Evolutionary conservation across 2,113 vertebrate genomes (phyloP).

Genomic region (Oryzias javanicus): DNA sequence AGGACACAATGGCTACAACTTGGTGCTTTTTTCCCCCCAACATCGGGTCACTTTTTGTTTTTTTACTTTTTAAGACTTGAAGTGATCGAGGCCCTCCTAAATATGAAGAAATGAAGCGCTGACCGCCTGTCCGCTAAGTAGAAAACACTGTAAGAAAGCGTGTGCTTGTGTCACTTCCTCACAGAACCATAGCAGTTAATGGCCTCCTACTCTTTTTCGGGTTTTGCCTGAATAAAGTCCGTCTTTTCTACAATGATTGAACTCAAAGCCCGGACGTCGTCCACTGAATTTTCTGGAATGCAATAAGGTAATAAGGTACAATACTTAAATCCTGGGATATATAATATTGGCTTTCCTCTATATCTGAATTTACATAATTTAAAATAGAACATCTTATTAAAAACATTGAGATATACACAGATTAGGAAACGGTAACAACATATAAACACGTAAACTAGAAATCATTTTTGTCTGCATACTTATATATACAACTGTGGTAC

Average conservation of each 20-base stretch:
- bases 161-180: conserved; percentile 79
- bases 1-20: conserved; percentile 77
- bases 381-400: conserved; percentile 99
- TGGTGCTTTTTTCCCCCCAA: conserved; percentile 51
- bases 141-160: conserved; percentile 76
- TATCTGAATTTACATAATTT: conserved; percentile 99
- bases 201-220: conserved; percentile 67
- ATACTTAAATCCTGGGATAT: conserved; percentile 87
- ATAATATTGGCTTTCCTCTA: conserved; percentile 98
- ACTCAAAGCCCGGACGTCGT: conserved; percentile 87
- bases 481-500: conserved; percentile 98
- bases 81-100: conserved; percentile 43
- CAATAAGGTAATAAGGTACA: conserved; percentile 84
- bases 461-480: conserved; percentile 93
- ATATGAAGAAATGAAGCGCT: conserved; percentile 38
- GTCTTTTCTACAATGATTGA: conserved; percentile 75
- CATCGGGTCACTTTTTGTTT: too few species aligned
- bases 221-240: conserved; percentile 36
- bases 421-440: conserved; percentile 99
- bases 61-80: too few species aligned
- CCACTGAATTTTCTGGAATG: conserved; percentile 93
- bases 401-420: conserved; percentile 99
- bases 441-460: conserved; percentile 99
- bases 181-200: conserved; percentile 79
- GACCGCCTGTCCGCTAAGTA: conserved; percentile 65